Conservation (phyloP, 2,797 vertebrate species). For the Chelonia mydas region DNA sequence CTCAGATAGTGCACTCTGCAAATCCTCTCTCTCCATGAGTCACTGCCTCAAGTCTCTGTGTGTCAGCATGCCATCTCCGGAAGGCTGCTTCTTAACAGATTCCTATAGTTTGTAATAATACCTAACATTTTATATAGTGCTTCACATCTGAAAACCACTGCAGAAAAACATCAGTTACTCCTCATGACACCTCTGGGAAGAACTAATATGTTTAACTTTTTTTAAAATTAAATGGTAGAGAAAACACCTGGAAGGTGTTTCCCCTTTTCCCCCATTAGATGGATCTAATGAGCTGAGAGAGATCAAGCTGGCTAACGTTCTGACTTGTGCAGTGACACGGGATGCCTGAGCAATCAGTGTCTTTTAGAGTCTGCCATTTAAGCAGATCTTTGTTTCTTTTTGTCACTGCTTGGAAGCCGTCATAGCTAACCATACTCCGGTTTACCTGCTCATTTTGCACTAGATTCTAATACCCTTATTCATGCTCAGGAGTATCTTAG, state of each 20-base stretch:
- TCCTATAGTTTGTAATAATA: background rate
- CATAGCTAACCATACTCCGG: background rate
- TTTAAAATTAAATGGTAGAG: background rate
- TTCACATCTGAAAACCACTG: background rate
- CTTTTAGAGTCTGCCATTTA: background rate
- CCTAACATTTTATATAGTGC: background rate
- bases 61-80: background rate
- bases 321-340: background rate
- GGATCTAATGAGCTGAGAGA: background rate
- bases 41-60: background rate
- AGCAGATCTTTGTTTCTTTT: background rate
- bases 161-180: background rate
- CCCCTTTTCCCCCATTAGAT: background rate
- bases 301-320: background rate
- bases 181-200: background rate
- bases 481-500: background rate
- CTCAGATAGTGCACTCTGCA: background rate
- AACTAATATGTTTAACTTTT: background rate
- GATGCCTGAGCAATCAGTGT: background rate
- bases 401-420: rapidly evolving
- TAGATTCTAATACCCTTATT: background rate
- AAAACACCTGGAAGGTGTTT: background rate
- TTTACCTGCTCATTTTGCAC: background rate
- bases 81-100: background rate
- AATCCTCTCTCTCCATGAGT: background rate